These are phyloP conservation scores for Glyphotaelius pellucidus DNA, from an alignment of 2,888 invertebrate genomes.

Conservation along the genomic window DNA sequence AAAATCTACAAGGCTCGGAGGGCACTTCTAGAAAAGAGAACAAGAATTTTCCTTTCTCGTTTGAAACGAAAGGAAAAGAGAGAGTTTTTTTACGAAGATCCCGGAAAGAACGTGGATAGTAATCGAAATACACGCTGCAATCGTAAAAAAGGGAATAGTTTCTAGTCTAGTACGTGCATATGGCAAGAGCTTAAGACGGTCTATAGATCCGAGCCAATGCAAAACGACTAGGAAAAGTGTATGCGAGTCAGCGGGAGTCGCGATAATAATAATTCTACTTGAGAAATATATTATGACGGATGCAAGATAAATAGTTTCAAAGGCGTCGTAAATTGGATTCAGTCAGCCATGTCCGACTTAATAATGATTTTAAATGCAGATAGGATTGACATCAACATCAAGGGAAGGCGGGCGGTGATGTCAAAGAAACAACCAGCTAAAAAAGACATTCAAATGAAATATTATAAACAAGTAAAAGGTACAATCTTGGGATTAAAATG, in stretches of 20 bases:
- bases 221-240: slow-evolving; percentile 11
- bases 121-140: background rate
- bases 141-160: background rate
- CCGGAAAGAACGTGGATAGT: background rate
- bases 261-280: slow-evolving; percentile 27
- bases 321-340: slow-evolving; percentile 22
- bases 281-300: slow-evolving; percentile 30
- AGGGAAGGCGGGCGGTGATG: slow-evolving; percentile 10
- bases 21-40: slow-evolving; percentile 2
- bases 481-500: background rate
- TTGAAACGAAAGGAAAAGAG: background rate
- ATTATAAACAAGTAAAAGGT: background rate
- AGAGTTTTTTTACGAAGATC: background rate
- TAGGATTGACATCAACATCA: slow-evolving; percentile 20
- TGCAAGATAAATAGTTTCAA: slow-evolving; percentile 28
- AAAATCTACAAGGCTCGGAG: background rate
- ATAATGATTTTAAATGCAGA: background rate
- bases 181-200: background rate
- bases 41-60: background rate
- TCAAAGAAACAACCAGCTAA: slow-evolving; percentile 21
- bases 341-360: slow-evolving; percentile 20
- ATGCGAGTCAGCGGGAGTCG: slow-evolving; percentile 37
- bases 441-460: slow-evolving; percentile 10
- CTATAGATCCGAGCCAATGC: slow-evolving; percentile 14
- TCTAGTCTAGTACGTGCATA: background rate